These are phyloP conservation scores for Mohoua ochrocephala DNA, from an alignment of 2,113 vertebrate species.

Conservation along the genomic window DNA sequence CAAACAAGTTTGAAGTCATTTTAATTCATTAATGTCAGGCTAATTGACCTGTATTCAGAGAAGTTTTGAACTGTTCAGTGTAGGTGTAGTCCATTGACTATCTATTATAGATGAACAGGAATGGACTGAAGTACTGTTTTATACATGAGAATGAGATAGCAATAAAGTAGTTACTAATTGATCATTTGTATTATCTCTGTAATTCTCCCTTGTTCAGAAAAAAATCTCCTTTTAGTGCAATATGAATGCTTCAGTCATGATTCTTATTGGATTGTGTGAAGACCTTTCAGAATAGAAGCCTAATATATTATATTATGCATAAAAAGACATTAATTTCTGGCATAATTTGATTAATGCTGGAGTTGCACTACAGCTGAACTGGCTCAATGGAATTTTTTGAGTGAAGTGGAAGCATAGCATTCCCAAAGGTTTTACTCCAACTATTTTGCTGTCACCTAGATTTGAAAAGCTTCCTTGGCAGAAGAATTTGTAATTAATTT, in stretches of 20 bases:
- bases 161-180: not conserved
- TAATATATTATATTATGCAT: not conserved
- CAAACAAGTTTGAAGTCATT: rapidly evolving
- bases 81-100: not conserved
- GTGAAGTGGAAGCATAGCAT: not conserved
- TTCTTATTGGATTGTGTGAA: not conserved
- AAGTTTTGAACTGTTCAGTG: not conserved
- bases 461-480: conserved; percentile 4
- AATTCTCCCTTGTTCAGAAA: not conserved
- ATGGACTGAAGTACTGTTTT: not conserved
- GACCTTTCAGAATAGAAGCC: not conserved
- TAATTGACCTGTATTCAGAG: not conserved
- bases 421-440: not conserved
- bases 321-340: not conserved
- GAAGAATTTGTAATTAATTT: conserved; percentile 1
- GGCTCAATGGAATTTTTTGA: not conserved
- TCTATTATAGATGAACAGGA: not conserved
- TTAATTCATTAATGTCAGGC: not conserved
- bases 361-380: not conserved
- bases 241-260: not conserved
- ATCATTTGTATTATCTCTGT: not conserved
- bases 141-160: not conserved
- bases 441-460: conserved; percentile 14
- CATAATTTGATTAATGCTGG: conserved; percentile 1
- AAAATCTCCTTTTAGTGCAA: not conserved